phyloP scores from a whole-genome alignment of 2,113 vertebrate species.

The Dasyprocta punctata region DNA sequence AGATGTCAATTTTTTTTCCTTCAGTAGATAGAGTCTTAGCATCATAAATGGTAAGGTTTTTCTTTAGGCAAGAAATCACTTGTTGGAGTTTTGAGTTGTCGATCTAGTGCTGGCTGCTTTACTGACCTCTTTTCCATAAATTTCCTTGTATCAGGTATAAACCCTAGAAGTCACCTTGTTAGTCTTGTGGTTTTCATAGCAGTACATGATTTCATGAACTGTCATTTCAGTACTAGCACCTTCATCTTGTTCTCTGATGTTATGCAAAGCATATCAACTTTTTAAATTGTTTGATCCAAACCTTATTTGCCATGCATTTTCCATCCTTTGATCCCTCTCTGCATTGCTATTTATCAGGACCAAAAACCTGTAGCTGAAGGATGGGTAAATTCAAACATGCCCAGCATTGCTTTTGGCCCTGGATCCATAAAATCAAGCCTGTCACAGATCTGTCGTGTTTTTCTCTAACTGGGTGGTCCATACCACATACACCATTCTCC shows the following conservation, averaged over 20 bases:
- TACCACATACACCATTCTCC: background rate
- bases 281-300: constrained; percentile 34
- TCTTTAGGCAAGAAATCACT: background rate
- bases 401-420: background rate
- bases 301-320: background rate
- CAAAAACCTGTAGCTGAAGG: constrained; percentile 25
- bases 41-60: background rate
- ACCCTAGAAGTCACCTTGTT: background rate
- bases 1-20: background rate
- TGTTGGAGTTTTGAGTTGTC: background rate
- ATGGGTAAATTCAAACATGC: background rate
- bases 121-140: background rate
- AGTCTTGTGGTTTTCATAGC: constrained; percentile 3
- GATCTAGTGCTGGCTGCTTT: background rate
- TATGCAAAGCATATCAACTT: constrained; percentile 42
- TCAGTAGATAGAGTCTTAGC: background rate
- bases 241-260: constrained; percentile 46
- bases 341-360: background rate
- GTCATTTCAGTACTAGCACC: background rate
- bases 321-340: constrained; percentile 10
- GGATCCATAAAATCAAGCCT: background rate
- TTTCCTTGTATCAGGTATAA: background rate
- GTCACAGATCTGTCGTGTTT: background rate
- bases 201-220: background rate
- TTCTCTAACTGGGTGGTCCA: background rate